phyloP scores from a whole-genome alignment of 2,113 vertebrate species.

The Spea bombifrons region DNA sequence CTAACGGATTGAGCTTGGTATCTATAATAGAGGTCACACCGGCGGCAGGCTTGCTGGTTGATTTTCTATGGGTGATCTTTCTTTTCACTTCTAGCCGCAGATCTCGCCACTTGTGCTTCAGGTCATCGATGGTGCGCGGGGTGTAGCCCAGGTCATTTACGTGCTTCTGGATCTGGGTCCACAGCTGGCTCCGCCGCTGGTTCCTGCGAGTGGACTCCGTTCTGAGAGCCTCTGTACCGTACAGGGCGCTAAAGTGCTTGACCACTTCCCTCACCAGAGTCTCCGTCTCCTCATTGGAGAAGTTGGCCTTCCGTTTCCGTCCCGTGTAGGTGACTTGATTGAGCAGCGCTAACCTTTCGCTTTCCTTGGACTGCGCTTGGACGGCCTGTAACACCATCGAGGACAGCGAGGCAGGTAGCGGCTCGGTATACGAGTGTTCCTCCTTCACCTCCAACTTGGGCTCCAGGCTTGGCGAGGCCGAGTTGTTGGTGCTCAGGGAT shows the following conservation, averaged over 20 bases:
- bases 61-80: slow-evolving; percentile 56
- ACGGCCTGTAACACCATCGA: neutral
- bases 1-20: slow-evolving; percentile 57
- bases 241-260: slow-evolving; percentile 63
- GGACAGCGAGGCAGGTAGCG: neutral
- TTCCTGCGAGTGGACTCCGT: slow-evolving; percentile 61
- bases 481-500: neutral
- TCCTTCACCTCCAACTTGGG: neutral
- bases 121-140: slow-evolving; percentile 65
- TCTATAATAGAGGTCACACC: slow-evolving; percentile 43
- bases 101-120: slow-evolving; percentile 69
- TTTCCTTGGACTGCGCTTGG: neutral
- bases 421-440: neutral
- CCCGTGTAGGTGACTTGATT: neutral
- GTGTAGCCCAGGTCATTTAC: slow-evolving; percentile 68
- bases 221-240: slow-evolving; percentile 63
- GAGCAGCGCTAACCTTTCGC: slow-evolving; percentile 29
- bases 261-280: slow-evolving; percentile 66
- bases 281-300: slow-evolving; percentile 68
- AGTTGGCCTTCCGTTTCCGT: slow-evolving; percentile 59
- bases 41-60: slow-evolving; percentile 49
- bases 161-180: slow-evolving; percentile 58
- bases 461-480: neutral
- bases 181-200: slow-evolving; percentile 53
- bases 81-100: slow-evolving; percentile 60